Evolutionary conservation across 2,888 invertebrate species (phyloP).

Genomic region (Eristalis pertinax): DNA sequence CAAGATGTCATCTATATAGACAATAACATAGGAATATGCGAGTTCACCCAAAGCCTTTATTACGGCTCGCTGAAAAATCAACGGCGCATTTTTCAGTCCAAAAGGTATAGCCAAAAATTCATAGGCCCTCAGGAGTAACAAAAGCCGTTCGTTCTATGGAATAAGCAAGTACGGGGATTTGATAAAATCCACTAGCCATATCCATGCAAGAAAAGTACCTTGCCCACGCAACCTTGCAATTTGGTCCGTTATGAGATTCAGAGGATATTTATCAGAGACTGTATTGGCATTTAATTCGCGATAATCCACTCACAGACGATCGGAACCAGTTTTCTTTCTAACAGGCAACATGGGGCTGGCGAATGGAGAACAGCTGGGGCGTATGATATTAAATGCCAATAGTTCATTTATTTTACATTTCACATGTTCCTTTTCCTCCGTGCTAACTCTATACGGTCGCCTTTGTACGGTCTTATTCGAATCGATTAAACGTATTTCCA

Average conservation of each 20-base stretch:
- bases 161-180: conserved; percentile 42
- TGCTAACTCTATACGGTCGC: conserved; percentile 13
- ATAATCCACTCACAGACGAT: conserved; percentile 24
- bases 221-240: conserved; percentile 27
- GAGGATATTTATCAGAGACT: conserved; percentile 11
- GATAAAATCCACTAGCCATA: conserved; percentile 50
- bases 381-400: conserved; percentile 20
- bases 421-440: conserved; percentile 12
- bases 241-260: conserved; percentile 20
- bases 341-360: too few relatives aligned
- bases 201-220: conserved; percentile 45
- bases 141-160: conserved; percentile 49
- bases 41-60: conserved; percentile 43
- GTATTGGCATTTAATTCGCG: conserved; percentile 33
- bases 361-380: conserved; percentile 27
- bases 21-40: conserved; percentile 38
- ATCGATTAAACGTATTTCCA: conserved; percentile 38
- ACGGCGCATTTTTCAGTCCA: conserved; percentile 44
- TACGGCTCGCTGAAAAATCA: conserved; percentile 22
- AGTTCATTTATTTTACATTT: conserved; percentile 26
- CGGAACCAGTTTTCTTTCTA: too few relatives aligned
- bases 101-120: conserved; percentile 49
- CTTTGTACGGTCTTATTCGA: conserved; percentile 30
- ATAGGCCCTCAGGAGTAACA: conserved; percentile 41
- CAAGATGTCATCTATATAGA: conserved; percentile 62